Evolutionary conservation across 2,888 invertebrate species (phyloP), one percentile per base, ranked within the genome.

Genomic region (Temnothorax unifasciatus): DNA sequence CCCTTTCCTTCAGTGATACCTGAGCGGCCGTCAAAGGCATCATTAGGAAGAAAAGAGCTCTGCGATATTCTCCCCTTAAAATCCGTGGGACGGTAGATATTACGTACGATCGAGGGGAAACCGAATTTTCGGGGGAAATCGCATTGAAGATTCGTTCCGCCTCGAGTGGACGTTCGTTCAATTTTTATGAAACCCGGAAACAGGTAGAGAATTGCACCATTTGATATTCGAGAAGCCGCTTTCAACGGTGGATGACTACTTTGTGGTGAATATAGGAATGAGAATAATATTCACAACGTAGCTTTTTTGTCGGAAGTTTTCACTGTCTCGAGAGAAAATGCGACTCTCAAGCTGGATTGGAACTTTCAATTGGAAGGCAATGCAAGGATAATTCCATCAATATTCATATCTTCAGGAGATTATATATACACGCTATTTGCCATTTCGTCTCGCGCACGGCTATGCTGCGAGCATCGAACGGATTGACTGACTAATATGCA

Each of bases 51-150:
- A 83, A 87, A 86, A 82, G 44, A 81, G 25, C 61, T 34, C 50
- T 69, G 64, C 77, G 82, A 73, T 41, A 82, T 88, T 84, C 71
- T 47, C 81, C 66, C 75, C 87, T 90, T 85, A 88, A 68, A 68
- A 87, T 85, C 84, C 57, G 68, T 83, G 66, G 69, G 66, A 41
- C 54, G 68, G 47, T 68, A 77, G 86, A 85, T 77, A 88, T 88
- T 85, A 86, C 74, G 41, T 61, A 68, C 52, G 63, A 89, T 73
- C 82, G 82, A 34, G 81, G 85, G 83, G 77, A 85, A 85, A 84
- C 82, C 61, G 86, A 82, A 86, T 82, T 85, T 86, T 84, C 76
- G 68, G 47, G 38, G 18, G 15, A 68, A 71, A 77, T 76, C 29
- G 47, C 59, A 69, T 59, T 57, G 34, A 57, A 13, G 21, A 61